Evolutionary conservation across 2,888 invertebrate genomes (phyloP), one percentile per base, ranked within the genome.

Genomic region (Aspidapion aeneum): DNA sequence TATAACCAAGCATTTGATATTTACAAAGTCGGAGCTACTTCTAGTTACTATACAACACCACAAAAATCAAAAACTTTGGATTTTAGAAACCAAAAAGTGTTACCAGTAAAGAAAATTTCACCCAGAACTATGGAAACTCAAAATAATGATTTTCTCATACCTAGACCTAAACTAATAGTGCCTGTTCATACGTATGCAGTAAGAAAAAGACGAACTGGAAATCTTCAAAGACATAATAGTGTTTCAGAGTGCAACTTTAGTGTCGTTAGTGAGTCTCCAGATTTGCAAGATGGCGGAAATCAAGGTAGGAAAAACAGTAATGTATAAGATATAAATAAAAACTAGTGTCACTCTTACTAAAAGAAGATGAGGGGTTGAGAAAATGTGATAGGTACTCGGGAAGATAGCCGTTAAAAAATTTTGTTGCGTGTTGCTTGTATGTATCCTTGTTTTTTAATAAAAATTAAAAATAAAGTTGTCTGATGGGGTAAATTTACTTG

Each of bases 111-210:
- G 12, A 35, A 64, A 59, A 21, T 57, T 48, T 9, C 65, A 57
- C 55, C 64, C 61, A 16, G 67, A 66, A 61, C 21, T 60, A 64
- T 49, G 68, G 60, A 57, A 5, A 18, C 52, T 17, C 35, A 35
- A 12, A 65, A 60, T 19, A 72, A 68, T 48, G 90, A 90, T 74
- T 93, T 93, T 80, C 86, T 88, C 68, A 94, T 94, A 78, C 94
- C 94, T 2, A 83, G 94, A 72, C 93, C 94, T 35, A 89, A 93
- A 74, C 84, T 94, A 71, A 92, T 94, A 75, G 93, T 93, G 69
- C 93, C 94, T 61, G 91, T 93, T 66, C 93, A 94, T 81, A 93
- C 93, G 21, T 93, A 93, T 75, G 93, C 92, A 62, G 85, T 88
- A 66, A 84, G 92, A 69, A 89, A 90, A 74, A 83, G 93, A 66